These are phyloP conservation scores for Nymphalis io DNA, from an alignment of 1,140 invertebrate species.

Conservation along the genomic window DNA sequence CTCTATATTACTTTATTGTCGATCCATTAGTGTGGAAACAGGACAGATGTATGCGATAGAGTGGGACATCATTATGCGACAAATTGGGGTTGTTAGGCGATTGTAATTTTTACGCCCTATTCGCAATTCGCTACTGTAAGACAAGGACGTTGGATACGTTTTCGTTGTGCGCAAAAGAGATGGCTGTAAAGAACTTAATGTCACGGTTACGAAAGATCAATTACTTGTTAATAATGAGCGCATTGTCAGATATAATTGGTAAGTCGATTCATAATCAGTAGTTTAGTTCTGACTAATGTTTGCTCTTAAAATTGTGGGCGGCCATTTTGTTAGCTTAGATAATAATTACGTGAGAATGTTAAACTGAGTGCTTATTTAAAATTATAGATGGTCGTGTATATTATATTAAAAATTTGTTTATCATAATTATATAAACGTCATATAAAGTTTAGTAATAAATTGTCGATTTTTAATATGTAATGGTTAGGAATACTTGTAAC, in stretches of 20 bases:
- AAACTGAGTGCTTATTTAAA: not conserved
- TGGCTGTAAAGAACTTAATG: constrained; percentile 35
- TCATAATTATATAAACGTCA: no score
- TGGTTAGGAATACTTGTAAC: no score
- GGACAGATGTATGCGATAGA: constrained; percentile 45
- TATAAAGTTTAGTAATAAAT: no score
- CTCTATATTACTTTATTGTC: constrained; percentile 78
- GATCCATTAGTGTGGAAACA: constrained; percentile 68
- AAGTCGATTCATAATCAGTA: constrained; percentile 47
- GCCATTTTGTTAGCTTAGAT: constrained; percentile 18
- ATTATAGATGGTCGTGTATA: constrained; percentile 1
- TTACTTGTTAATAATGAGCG: constrained; percentile 54
- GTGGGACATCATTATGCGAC: constrained; percentile 54
- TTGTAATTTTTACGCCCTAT: constrained; percentile 60
- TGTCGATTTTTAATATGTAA: no score
- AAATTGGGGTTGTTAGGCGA: constrained; percentile 71
- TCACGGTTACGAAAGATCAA: constrained; percentile 52
- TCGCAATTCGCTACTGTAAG: constrained; percentile 28
- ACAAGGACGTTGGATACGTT: not conserved
- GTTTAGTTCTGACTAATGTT: constrained; percentile 57
- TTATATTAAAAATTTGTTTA: no score
- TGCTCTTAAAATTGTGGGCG: constrained; percentile 43
- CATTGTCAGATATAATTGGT: constrained; percentile 62
- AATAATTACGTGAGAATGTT: not conserved
- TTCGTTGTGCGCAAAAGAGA: constrained; percentile 33